These are phyloP conservation scores for Chaunax sp. DNA, from an alignment of 2,797 vertebrate species.

Conservation along the genomic window DNA sequence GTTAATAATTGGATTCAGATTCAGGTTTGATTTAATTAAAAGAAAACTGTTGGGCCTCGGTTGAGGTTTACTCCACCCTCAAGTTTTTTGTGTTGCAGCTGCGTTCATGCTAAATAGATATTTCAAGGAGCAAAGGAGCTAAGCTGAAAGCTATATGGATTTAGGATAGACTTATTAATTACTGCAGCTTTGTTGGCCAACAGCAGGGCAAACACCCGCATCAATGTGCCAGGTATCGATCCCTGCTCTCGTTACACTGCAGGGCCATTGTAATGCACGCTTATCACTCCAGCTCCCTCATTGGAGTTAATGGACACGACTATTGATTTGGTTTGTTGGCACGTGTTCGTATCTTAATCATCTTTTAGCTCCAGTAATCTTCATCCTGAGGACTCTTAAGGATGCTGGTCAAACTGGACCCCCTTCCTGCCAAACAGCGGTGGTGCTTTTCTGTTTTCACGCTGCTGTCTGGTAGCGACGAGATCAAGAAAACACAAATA, in stretches of 20 bases:
- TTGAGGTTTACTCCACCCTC: no score
- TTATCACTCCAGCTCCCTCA: conserved; percentile 70
- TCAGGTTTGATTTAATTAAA: no score
- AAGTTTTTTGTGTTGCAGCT: no score
- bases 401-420: conserved; percentile 14
- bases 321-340: conserved; percentile 69
- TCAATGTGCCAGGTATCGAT: conserved; percentile 75
- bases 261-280: conserved; percentile 67
- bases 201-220: conserved; percentile 58
- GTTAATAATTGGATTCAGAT: no score
- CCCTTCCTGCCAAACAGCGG: background rate
- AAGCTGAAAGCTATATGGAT: conserved; percentile 50
- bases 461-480: conserved; percentile 15
- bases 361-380: conserved; percentile 42
- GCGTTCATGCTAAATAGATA: conserved; percentile 29
- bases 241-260: conserved; percentile 68
- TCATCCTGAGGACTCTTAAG: conserved; percentile 26
- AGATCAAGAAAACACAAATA: conserved; percentile 21
- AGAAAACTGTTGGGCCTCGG: no score
- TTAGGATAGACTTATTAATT: conserved; percentile 77
- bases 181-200: conserved; percentile 69
- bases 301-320: conserved; percentile 74
- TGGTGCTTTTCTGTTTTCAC: background rate
- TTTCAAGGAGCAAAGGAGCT: conserved; percentile 33
- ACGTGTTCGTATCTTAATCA: conserved; percentile 60